phyloP scores from a whole-genome alignment of 1,140 invertebrate genomes.

The Epicauta chinensis region DNA sequence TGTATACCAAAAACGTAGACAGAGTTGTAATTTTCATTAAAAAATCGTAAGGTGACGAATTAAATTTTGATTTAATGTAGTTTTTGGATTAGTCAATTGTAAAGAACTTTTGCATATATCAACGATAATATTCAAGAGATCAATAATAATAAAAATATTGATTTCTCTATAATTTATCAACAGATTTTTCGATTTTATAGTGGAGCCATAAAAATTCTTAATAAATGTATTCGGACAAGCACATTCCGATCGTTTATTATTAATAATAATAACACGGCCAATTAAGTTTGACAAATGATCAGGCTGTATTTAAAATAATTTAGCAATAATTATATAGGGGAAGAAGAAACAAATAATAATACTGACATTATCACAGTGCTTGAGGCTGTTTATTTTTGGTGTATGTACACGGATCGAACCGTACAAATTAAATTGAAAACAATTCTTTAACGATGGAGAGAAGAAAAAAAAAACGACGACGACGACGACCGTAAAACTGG shows the following conservation, averaged over 20 bases:
- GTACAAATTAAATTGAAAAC: no score
- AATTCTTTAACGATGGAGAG: no score
- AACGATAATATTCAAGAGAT: no score
- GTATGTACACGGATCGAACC: no score
- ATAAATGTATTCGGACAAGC: no score
- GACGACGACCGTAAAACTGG: no score
- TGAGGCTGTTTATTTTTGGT: no score
- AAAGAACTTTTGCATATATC: neutral
- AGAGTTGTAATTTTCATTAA: slow-evolving; percentile 8
- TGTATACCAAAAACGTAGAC: no score
- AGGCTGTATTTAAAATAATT: slow-evolving; percentile 11
- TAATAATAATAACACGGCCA: slow-evolving; percentile 10
- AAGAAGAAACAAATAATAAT: no score
- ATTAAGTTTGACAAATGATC: slow-evolving; percentile 16
- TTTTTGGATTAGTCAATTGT: slow-evolving; percentile 8
- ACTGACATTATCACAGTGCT: no score
- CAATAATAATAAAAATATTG: no score
- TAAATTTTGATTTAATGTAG: slow-evolving; percentile 13
- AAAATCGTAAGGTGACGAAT: slow-evolving; percentile 4
- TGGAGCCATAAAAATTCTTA: slow-evolving; percentile 8
- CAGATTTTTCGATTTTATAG: neutral
- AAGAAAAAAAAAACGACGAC: no score
- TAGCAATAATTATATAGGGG: neutral
- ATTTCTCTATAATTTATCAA: slow-evolving; percentile 6
- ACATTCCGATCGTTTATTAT: slow-evolving; percentile 5